Evolutionary conservation across 2,888 invertebrate genomes (phyloP).

Genomic region (Phasia obesa): DNA sequence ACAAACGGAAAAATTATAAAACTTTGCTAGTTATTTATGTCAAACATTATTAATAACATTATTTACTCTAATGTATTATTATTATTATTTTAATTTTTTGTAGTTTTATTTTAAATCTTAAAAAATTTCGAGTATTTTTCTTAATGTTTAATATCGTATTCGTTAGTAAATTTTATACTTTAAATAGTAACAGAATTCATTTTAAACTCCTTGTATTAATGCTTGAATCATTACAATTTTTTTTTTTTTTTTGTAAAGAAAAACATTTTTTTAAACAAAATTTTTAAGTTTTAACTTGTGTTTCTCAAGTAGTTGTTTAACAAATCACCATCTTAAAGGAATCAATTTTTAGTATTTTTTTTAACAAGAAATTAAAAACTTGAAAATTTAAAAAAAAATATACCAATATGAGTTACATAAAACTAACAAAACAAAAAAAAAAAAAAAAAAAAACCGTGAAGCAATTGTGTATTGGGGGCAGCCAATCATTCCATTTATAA

Average conservation of each 20-base stretch:
- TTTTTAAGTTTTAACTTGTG: constrained; percentile 59
- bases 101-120: neutral
- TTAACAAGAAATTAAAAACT: constrained; percentile 6
- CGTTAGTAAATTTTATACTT: constrained; percentile 10
- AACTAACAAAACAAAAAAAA: neutral
- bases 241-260: constrained; percentile 46
- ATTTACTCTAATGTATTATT: neutral
- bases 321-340: constrained; percentile 34
- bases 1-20: constrained; percentile 30
- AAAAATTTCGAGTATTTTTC: constrained; percentile 6
- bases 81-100: neutral
- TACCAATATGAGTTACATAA: constrained; percentile 62
- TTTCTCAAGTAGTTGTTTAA: constrained; percentile 65
- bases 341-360: constrained; percentile 36
- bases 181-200: constrained; percentile 20
- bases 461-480: constrained; percentile 83
- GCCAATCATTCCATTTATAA: constrained; percentile 78
- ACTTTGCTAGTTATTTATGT: constrained; percentile 41
- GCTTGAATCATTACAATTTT: constrained; percentile 64
- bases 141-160: neutral
- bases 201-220: constrained; percentile 60
- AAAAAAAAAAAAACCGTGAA: constrained; percentile 81
- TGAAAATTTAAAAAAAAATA: constrained; percentile 35
- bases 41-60: constrained; percentile 10
- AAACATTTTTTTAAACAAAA: constrained; percentile 46